These are phyloP conservation scores for Alligator sinensis DNA, from an alignment of 2,113 vertebrate species.

Conservation along the genomic window DNA sequence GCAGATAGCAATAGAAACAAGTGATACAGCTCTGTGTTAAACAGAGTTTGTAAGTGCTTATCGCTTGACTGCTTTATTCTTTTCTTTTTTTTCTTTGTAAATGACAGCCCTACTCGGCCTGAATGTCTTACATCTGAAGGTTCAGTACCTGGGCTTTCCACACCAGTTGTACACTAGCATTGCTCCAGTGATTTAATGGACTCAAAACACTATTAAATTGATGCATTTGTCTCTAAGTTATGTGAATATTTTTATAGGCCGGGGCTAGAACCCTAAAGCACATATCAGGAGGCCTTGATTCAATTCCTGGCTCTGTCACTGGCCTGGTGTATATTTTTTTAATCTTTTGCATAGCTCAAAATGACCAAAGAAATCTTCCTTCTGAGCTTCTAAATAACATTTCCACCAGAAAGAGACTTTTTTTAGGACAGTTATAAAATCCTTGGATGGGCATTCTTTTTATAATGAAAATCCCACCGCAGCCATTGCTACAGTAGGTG, in stretches of 20 bases:
- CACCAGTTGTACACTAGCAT: background rate
- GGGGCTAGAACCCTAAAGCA: background rate
- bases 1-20: background rate
- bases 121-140: background rate
- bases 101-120: background rate
- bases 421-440: background rate
- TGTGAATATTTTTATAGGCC: conserved; percentile 42
- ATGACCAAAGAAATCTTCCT: background rate
- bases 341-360: background rate
- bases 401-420: background rate
- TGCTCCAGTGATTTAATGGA: conserved; percentile 28
- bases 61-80: background rate
- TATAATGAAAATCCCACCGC: background rate
- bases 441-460: background rate
- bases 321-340: conserved; percentile 12
- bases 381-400: conserved; percentile 11
- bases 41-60: background rate
- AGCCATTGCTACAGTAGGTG: background rate
- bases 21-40: background rate
- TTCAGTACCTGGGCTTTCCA: background rate
- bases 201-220: background rate
- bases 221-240: conserved; percentile 60
- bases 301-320: conserved; percentile 46
- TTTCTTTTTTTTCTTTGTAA: background rate
- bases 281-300: conserved; percentile 22